A percentile compares a stretch with the other conserved stretches of the same genome.
phyloP scores from a whole-genome alignment of 64 coral and sea anemone genomes.

The Dendronephthya gigantea region DNA sequence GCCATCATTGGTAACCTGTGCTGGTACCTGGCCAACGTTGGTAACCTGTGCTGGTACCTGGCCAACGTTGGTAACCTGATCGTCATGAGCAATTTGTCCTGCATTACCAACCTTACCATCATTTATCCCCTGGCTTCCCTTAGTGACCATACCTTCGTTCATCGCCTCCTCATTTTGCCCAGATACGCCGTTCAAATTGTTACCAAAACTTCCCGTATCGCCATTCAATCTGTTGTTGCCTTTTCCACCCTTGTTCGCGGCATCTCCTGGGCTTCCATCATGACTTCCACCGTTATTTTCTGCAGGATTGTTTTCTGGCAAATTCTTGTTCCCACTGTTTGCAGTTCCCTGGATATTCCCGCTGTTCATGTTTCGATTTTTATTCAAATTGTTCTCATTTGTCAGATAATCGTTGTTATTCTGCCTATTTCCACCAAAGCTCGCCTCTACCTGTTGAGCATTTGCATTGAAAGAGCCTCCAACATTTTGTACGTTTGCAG shows the following conservation, averaged over 20 bases:
- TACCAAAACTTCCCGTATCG: background rate
- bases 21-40: background rate
- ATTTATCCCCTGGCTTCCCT: background rate
- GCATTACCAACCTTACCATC: background rate
- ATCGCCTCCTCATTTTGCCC: background rate
- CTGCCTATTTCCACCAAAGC: background rate
- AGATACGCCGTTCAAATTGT: background rate
- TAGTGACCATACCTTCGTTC: background rate
- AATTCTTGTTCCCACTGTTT: background rate
- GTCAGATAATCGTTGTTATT: background rate
- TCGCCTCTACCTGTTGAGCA: background rate
- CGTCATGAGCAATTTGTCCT: background rate
- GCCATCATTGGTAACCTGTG: background rate
- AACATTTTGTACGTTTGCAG: background rate
- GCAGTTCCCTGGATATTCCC: background rate
- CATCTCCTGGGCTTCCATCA: background rate
- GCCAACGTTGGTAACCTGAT: background rate
- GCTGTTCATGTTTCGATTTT: background rate
- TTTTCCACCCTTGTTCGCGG: background rate
- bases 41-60: background rate
- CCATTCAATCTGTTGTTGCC: background rate
- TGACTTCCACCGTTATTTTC: background rate
- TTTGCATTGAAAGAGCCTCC: background rate
- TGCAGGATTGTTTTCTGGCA: background rate
- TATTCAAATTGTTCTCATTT: background rate